Base-by-base conservation (phyloP, 2,888 invertebrate genomes). In the Disparrhopalites patrizii region DNA sequence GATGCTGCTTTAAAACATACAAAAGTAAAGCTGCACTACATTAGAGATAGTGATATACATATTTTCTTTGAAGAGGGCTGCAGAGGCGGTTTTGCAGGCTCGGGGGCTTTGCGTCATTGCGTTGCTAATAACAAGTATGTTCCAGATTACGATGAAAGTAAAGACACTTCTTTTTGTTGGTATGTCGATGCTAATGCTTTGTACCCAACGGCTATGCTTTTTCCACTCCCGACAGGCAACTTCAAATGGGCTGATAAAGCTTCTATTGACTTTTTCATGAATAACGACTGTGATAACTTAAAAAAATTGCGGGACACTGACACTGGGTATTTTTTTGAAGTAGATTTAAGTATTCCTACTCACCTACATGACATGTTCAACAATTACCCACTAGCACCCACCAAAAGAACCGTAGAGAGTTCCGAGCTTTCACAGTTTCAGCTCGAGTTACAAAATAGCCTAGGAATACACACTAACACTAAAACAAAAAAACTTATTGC, bases 341-440 rank as follows among this genome's bases (percentile, higher is more conserved):
- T 81, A 3, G 80, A 81, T 67, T 65, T 81, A 28, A 74, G 77
- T 31, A 81, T 81, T 72, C 79, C 80, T 3, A 20, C 73, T 4
- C 5, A 43, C 18, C 65, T 79, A 31, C 79, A 81, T 65, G 75
- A 77, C 47, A 7, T 40, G 7, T 80, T 77, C 57, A 76, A 75
- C 66, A 76, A 77, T 65, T 76, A 77, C 62, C 77, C 78, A 3
- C 68, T 77, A 36, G 67, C 67, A 38, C 71, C 73, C 1, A 65
- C 18, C 15, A 66, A 55, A 25, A 43, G 58, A 25, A 13, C 1
- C 1, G 33, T 63, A 20, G 47, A 36, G 27, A 13, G 13, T 0
- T 23, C 38, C 10, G 52, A 67, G 38, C 20, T 63, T 1, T 67
- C 67, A 3, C 3, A 5, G 13, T 36, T 20, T n/a, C 50, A 56